Conservation (phyloP, 1,140 invertebrate species). For the Leptopilina clavipes region DNA sequence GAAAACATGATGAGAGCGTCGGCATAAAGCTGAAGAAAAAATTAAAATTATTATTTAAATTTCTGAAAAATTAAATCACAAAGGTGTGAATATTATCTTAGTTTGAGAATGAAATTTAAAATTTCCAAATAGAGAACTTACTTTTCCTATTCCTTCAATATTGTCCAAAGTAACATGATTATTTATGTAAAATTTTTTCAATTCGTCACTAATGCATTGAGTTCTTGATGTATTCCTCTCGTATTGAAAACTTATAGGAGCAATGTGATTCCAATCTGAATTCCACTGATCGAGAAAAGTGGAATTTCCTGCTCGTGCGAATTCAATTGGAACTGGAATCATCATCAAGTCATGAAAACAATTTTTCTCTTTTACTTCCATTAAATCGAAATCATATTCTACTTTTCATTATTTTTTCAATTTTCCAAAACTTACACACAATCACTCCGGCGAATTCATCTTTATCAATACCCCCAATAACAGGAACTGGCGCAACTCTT, state of each 20-base stretch:
- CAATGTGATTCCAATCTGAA: slow-evolving; percentile 71
- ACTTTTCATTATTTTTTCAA: too few species aligned
- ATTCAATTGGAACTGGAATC: slow-evolving; percentile 62
- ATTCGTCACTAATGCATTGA: slow-evolving; percentile 67
- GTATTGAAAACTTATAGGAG: slow-evolving; percentile 75
- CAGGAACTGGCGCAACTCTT: slow-evolving; percentile 77
- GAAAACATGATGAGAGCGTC: slow-evolving; percentile 52
- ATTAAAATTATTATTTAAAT: too few species aligned
- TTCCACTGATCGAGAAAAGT: slow-evolving; percentile 67
- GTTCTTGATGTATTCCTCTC: slow-evolving; percentile 70
- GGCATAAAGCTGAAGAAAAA: slow-evolving; percentile 54
- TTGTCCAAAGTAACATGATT: slow-evolving; percentile 62
- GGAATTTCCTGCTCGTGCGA: slow-evolving; percentile 56
- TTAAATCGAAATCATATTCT: too few species aligned
- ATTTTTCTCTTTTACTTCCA: too few species aligned
- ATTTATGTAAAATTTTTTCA: slow-evolving; percentile 69
- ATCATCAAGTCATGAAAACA: background rate
- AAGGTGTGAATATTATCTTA: too few species aligned
- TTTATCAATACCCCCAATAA: slow-evolving; percentile 79
- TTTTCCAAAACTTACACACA: slow-evolving; percentile 42
- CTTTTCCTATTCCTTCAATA: slow-evolving; percentile 55
- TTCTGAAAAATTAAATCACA: too few species aligned
- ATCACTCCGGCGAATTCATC: slow-evolving; percentile 77
- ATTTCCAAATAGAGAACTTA: slow-evolving; percentile 45
- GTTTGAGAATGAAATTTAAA: too few species aligned